Base-by-base conservation (phyloP, 92 coral and sea anemone genomes). In the Siderastrea radians region DNA sequence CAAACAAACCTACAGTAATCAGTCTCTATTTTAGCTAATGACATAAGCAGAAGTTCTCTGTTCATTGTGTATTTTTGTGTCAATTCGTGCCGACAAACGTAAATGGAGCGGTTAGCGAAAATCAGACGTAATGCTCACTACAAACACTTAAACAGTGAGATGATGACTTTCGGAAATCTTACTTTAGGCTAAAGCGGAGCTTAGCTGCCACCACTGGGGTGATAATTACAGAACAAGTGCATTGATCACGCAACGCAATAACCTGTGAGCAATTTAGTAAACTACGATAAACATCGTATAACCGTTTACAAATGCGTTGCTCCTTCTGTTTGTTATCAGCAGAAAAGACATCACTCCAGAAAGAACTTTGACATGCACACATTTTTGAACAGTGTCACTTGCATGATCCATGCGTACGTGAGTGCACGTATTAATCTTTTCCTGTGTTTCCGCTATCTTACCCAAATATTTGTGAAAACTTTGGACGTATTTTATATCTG, bases 381-480 rank as follows among this genome's bases (percentile, higher is more conserved):
- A 63, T 63, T 53, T 57, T 59, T 44, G 49, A 43, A 67, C 71
- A 49, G 72, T 47, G 43, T 59, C 16, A 57, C 51, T 76, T 76
- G 81, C 81, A 76, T 78, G 60, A 38, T 67, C 17, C 51, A 4
- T 14, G 38, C 66, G 81, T 59, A 76, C 81, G 81, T 76, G 81
- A 76, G 46, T 47, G 46, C 48, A 52, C 26, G 83, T 14, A 38
- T 67, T 78, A 62, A 78, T 78, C 83, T 63, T 78, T 49, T 78
- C 72, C 83, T 78, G 14, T 54, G 72, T 78, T 78, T 78, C 83
- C 83, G 83, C 72, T 78, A 62, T 78, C 83, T 26, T 62, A 78
- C 57, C 83, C 59, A 78, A 78, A 78, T 78, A 78, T 78, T 47
- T 78, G 72, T 78, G 83, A 46, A 78, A 48, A 62, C 57, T 48